phyloP scores from a whole-genome alignment of 2,888 invertebrate species.

The Chromoteleia sp. region DNA sequence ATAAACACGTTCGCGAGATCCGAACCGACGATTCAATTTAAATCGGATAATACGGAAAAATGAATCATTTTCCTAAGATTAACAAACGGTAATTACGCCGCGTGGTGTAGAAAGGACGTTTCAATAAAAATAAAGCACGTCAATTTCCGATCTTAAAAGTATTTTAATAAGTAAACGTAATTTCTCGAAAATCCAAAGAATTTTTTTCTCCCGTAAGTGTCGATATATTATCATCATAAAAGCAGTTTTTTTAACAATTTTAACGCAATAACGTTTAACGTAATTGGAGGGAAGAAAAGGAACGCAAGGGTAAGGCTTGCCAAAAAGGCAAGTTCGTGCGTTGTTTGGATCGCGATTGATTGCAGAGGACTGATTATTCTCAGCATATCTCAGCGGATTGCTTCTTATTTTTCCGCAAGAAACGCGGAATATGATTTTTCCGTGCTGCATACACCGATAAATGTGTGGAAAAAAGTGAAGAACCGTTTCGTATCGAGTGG shows the following conservation, averaged over 20 bases:
- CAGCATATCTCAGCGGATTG: slow-evolving; percentile 35
- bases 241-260: background rate
- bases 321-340: background rate
- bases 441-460: slow-evolving; percentile 29
- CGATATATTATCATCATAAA: background rate
- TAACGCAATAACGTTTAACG: background rate
- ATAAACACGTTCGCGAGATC: slow-evolving; percentile 58
- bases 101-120: background rate
- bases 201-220: no score
- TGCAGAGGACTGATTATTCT: slow-evolving; percentile 9
- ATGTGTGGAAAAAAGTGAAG: slow-evolving; percentile 46
- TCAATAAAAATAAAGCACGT: background rate
- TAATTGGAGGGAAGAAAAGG: background rate
- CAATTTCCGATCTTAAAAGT: background rate
- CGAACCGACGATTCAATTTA: slow-evolving; percentile 49
- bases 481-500: slow-evolving; percentile 58
- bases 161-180: background rate
- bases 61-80: slow-evolving; percentile 31
- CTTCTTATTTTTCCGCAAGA: slow-evolving; percentile 44
- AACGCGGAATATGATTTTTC: slow-evolving; percentile 43
- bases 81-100: slow-evolving; percentile 13
- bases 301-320: background rate
- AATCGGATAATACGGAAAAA: slow-evolving; percentile 39
- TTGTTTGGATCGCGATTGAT: background rate
- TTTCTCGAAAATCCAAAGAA: background rate